Conservation (phyloP, 1,140 invertebrate species). For the Drosophila chauvacae region DNA sequence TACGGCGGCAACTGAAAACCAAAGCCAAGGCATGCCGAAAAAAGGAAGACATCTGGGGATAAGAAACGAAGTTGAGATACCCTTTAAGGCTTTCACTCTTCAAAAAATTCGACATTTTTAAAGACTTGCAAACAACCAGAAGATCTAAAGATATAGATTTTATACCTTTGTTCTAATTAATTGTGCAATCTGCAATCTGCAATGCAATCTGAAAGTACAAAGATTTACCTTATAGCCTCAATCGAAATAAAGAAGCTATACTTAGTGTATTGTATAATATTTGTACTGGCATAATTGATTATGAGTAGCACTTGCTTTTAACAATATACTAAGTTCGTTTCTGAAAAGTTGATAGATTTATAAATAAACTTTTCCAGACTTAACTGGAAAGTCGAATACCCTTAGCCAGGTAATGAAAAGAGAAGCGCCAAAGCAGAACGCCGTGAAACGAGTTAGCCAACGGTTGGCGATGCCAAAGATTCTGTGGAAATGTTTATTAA, state of each 20-base stretch:
- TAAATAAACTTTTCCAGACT: neutral
- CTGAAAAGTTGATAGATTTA: neutral
- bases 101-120: neutral
- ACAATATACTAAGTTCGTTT: neutral
- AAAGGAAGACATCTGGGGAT: conserved; percentile 4
- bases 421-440: conserved; percentile 71
- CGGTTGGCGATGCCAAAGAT: conserved; percentile 73
- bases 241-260: neutral
- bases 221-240: neutral
- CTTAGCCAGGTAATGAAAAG: neutral
- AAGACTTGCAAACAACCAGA: too few species aligned
- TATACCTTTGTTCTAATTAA: too few species aligned
- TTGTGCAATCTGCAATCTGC: neutral
- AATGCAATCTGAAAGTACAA: neutral
- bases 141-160: too few species aligned
- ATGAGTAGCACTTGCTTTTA: too few species aligned
- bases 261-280: too few species aligned
- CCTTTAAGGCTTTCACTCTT: neutral
- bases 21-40: conserved; percentile 13
- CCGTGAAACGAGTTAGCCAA: conserved; percentile 76
- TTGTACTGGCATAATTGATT: too few species aligned
- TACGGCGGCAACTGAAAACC: conserved; percentile 41
- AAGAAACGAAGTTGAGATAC: conserved; percentile 3
- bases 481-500: conserved; percentile 83
- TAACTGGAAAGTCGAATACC: conserved; percentile 5